A percentile compares a stretch with the other conserved stretches of the same genome.
These are phyloP conservation scores for Larimichthys polyactis DNA, from an alignment of 2,113 vertebrate species.

Conservation along the genomic window DNA sequence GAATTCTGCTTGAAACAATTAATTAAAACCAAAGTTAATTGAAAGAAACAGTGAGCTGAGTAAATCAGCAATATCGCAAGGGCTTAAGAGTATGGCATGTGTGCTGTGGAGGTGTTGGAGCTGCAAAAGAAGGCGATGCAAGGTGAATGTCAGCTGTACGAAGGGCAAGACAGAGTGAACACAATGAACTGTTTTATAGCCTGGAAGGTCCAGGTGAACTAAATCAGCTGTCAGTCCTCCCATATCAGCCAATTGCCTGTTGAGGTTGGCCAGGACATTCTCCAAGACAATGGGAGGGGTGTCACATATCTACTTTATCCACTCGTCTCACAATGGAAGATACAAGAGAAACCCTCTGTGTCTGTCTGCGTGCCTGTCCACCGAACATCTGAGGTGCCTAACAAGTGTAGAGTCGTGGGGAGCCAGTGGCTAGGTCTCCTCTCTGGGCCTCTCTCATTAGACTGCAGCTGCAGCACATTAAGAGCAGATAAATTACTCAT, in stretches of 20 bases:
- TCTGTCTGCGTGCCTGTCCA: conserved; percentile 9
- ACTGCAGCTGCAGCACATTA: conserved; percentile 84
- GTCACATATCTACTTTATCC: not conserved
- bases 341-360: conserved; percentile 4
- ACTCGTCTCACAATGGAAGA: not conserved
- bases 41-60: no score
- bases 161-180: not conserved
- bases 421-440: conserved; percentile 60
- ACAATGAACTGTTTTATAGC: not conserved
- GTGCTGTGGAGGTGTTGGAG: not conserved
- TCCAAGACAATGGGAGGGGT: not conserved
- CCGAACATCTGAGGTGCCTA: conserved; percentile 44
- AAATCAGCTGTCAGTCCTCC: not conserved
- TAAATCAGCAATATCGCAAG: not conserved
- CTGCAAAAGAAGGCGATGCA: not conserved
- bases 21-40: not conserved
- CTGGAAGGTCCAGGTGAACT: not conserved
- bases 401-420: conserved; percentile 60
- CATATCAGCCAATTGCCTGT: not conserved
- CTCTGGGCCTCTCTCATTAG: conserved; percentile 77
- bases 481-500: conserved; percentile 81
- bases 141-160: not conserved
- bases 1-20: not conserved
- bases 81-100: not conserved
- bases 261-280: not conserved